These are phyloP conservation scores for Turdus rufiventris DNA, from an alignment of 2,113 vertebrate genomes.

Conservation along the genomic window DNA sequence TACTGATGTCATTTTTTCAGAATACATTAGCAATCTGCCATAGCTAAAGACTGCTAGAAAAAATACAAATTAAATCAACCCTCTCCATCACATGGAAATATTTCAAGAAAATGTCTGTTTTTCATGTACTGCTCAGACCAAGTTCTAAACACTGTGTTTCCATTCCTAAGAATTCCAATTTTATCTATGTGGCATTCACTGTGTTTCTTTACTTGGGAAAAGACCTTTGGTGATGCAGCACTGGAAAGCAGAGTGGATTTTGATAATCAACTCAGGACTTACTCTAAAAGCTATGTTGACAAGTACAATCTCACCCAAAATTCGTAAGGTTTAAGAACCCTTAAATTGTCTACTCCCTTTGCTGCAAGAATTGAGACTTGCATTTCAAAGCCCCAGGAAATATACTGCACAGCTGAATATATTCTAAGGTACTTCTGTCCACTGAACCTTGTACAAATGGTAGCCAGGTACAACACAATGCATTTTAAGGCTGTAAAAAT, in stretches of 20 bases:
- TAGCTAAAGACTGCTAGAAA: not conserved
- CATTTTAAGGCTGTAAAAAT: not conserved
- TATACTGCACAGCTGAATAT: not conserved
- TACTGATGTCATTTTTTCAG: not conserved
- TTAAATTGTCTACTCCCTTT: conserved; percentile 9
- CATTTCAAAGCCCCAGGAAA: not conserved
- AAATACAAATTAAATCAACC: not conserved
- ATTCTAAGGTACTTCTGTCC: not conserved
- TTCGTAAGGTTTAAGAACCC: not conserved
- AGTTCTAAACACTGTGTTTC: not conserved
- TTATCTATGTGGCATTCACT: not conserved
- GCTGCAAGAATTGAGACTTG: not conserved
- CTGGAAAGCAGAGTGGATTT: not conserved
- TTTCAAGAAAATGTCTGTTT: not conserved
- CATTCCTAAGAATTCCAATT: not conserved
- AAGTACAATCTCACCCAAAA: conserved; percentile 11
- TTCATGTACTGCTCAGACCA: not conserved
- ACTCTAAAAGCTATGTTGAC: not conserved
- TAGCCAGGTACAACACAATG: not conserved
- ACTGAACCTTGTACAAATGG: not conserved
- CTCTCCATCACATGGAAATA: not conserved
- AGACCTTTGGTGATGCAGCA: not conserved
- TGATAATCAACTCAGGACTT: conserved; percentile 15
- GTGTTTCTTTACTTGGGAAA: not conserved
- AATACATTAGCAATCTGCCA: conserved; percentile 9